A percentile compares a stretch with the other conserved stretches of the same genome.
phyloP scores from a whole-genome alignment of 2,797 vertebrate genomes.

The Rhinophrynus dorsalis region DNA sequence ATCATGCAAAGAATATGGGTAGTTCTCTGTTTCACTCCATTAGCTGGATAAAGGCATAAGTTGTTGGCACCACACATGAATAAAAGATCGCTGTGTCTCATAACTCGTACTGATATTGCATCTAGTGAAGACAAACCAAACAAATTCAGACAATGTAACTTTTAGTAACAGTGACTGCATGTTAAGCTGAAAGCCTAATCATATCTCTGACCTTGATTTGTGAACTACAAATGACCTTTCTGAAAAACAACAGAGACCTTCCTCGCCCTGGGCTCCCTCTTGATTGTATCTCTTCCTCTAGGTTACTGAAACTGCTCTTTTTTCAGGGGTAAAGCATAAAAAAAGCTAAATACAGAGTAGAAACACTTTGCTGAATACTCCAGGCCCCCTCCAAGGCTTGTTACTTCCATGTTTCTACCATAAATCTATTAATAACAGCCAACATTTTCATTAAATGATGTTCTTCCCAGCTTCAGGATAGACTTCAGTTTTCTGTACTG shows the following conservation, averaged over 20 bases:
- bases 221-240: conserved; percentile 63
- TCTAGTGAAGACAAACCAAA: conserved; percentile 30
- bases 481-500: conserved; percentile 61
- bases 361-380: conserved; percentile 69
- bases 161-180: conserved; percentile 63
- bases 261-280: conserved; percentile 59
- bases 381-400: conserved; percentile 56
- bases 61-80: conserved; percentile 22
- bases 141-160: conserved; percentile 59
- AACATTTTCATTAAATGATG: conserved; percentile 63
- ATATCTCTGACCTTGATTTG: conserved; percentile 60
- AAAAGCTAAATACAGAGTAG: conserved; percentile 52
- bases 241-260: conserved; percentile 61
- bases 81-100: conserved; percentile 15
- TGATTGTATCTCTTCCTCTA: conserved; percentile 62
- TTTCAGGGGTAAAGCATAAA: conserved; percentile 56
- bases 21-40: conserved; percentile 9
- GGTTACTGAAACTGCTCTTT: conserved; percentile 63
- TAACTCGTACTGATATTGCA: conserved; percentile 47
- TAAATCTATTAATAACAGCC: conserved; percentile 65
- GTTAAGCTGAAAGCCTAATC: conserved; percentile 59
- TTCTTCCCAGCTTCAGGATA: conserved; percentile 61
- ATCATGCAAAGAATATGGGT: not conserved
- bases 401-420: conserved; percentile 59
- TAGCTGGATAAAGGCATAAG: not conserved